Conservation (phyloP, 2,113 vertebrate genomes). For the Chlorocebus sabaeus region DNA sequence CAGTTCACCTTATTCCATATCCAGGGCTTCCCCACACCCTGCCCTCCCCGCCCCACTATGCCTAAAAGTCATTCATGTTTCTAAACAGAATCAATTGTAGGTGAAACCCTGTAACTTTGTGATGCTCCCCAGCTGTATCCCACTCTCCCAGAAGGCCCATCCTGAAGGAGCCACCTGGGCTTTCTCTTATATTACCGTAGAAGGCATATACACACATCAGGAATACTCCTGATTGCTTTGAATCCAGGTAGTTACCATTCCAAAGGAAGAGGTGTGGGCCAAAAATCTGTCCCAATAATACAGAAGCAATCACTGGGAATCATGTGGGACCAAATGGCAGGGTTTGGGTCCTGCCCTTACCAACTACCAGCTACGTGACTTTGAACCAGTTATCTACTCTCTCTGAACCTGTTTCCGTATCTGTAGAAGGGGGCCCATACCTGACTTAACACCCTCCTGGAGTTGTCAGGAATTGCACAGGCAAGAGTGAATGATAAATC, state of each 20-base stretch:
- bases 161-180: background rate
- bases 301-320: background rate
- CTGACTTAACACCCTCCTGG: background rate
- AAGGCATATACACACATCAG: background rate
- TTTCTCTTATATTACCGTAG: background rate
- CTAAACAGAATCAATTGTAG: background rate
- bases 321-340: background rate
- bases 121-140: background rate
- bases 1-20: background rate
- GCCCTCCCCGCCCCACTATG: rapidly evolving
- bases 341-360: background rate
- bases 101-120: background rate
- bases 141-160: background rate
- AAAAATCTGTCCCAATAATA: background rate
- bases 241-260: background rate
- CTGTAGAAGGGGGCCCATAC: background rate
- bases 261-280: background rate
- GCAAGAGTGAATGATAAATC: background rate
- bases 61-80: background rate
- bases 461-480: background rate
- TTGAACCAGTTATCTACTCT: background rate
- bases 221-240: background rate
- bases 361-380: background rate
- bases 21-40: rapidly evolving
- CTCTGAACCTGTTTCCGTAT: background rate